Base-by-base conservation (phyloP, 2,888 invertebrate species). In the Oxyteleia sp. region DNA sequence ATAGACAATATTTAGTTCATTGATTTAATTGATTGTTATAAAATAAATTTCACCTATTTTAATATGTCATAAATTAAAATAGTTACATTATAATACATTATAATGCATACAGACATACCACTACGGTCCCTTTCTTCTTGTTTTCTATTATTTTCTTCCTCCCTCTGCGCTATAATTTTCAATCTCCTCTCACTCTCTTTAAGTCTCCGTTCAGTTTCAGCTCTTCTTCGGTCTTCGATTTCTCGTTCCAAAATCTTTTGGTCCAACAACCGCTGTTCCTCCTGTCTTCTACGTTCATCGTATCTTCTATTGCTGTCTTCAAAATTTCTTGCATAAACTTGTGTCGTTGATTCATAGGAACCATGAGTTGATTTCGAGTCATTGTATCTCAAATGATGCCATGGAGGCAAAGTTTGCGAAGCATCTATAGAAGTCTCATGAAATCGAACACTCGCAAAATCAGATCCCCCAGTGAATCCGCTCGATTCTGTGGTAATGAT, bases 401-500 rank as follows among this genome's bases (percentile, higher is more conserved):
- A 84, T 0, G 75, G 23, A 4, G 59, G 23, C 7, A 8, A 32
- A 2, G 64, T 55, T 11, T 68, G 83, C 8, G 79, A 49, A 11
- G 64, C 53, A 4, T 71, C 74, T 5, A 76, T 13, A 0, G 69
- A 45, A 16, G 49, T 78, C 32, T 63, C 80, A n/a, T 85, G 78
- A 11, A 83, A 75, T 0, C 61, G 79, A 1, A 64, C 15, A 3
- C 79, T 84, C 23, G 69, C 23, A 16, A 83, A 76, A 4, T 47
- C 53, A n/a, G 69, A 57, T 0, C 63, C 57, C 0, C 64, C 69
- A 0, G 66, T 71, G 7, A 51, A 51, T 20, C 81, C 81, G 4
- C 76, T 61, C 1, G 89, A 85, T 47, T 86, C 85, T 0, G 87
- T 63, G 11, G 85, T 80, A 26, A 89, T 84, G 2, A 88, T 23